Evolutionary conservation across 92 coral and sea anemone species (phyloP).

Genomic region (Epizoanthus stellaris): DNA sequence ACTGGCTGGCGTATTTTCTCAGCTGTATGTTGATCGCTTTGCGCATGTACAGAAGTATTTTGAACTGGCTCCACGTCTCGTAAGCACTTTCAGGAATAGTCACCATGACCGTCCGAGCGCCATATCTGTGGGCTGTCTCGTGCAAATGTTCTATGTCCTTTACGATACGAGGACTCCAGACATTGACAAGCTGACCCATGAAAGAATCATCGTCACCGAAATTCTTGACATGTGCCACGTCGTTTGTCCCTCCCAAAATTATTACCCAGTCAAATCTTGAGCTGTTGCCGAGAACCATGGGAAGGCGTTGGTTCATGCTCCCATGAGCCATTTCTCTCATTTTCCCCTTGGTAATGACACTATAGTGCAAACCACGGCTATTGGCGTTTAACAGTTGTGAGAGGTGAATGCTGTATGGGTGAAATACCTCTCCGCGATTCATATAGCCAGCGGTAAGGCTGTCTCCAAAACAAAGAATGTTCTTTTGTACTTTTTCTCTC

Average conservation of each 20-base stretch:
- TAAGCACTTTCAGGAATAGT: slow-evolving; percentile 98
- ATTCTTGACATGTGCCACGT: slow-evolving; percentile 99
- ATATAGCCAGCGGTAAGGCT: slow-evolving; percentile 92
- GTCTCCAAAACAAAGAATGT: slow-evolving; percentile 93
- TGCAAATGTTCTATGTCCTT: slow-evolving; percentile 87
- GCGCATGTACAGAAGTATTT: slow-evolving; percentile 92
- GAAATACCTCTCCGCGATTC: slow-evolving; percentile 79
- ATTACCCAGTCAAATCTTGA: slow-evolving; percentile 96
- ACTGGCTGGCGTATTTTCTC: slow-evolving; percentile 79
- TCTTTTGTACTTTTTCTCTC: slow-evolving; percentile 29
- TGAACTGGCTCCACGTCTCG: slow-evolving; percentile 93
- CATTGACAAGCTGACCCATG: slow-evolving; percentile 84
- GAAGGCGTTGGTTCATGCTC: slow-evolving; percentile 91
- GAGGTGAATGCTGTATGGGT: slow-evolving; percentile 87
- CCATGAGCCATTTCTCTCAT: slow-evolving; percentile 98
- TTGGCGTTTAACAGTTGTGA: slow-evolving; percentile 78
- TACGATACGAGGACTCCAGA: slow-evolving; percentile 95
- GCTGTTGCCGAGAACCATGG: slow-evolving; percentile 88
- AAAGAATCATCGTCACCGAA: slow-evolving; percentile 98
- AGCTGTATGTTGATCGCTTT: slow-evolving; percentile 80
- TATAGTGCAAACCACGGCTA: slow-evolving; percentile 59
- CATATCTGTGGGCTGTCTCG: slow-evolving; percentile 81
- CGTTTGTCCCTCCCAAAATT: slow-evolving; percentile 96
- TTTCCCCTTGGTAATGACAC: slow-evolving; percentile 79
- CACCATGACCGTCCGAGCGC: slow-evolving; percentile 88